Percentiles rank a stretch among this genome's conserved stretches.
phyloP scores from a whole-genome alignment of 1,140 invertebrate species.

The Lepidurus apus region DNA sequence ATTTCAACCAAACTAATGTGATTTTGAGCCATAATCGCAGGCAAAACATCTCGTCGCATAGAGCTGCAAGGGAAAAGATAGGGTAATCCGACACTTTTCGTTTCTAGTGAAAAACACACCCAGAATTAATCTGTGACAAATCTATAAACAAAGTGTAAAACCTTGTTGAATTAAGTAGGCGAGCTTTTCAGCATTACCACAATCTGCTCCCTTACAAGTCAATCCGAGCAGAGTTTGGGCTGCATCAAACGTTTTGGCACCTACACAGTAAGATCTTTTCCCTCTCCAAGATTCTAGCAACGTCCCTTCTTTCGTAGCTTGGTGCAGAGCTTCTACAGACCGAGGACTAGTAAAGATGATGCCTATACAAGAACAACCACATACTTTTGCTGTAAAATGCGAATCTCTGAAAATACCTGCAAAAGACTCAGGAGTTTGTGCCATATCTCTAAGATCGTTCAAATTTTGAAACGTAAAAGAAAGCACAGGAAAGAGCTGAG shows the following conservation, averaged over 20 bases:
- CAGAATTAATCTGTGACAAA: background rate
- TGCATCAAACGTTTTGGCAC: background rate
- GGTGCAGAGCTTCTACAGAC: background rate
- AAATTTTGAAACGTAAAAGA: background rate
- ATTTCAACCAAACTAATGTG: background rate
- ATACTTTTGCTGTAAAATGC: background rate
- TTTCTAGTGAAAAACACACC: background rate
- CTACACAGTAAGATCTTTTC: background rate
- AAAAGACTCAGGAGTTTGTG: background rate
- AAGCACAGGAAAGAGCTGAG: background rate
- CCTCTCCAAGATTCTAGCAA: background rate
- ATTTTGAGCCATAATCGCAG: background rate
- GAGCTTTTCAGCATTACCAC: background rate
- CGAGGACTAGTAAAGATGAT: background rate
- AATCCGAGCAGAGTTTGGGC: background rate
- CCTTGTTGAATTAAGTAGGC: background rate
- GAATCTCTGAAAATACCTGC: background rate
- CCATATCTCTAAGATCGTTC: background rate
- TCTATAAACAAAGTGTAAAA: background rate
- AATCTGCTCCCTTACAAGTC: background rate
- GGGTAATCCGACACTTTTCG: background rate
- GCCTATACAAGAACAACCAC: background rate
- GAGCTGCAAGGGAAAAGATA: background rate
- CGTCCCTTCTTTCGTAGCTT: background rate
- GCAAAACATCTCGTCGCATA: background rate